Conservation (phyloP, 1,140 invertebrate species). For the Camponotus pennsylvanicus region DNA sequence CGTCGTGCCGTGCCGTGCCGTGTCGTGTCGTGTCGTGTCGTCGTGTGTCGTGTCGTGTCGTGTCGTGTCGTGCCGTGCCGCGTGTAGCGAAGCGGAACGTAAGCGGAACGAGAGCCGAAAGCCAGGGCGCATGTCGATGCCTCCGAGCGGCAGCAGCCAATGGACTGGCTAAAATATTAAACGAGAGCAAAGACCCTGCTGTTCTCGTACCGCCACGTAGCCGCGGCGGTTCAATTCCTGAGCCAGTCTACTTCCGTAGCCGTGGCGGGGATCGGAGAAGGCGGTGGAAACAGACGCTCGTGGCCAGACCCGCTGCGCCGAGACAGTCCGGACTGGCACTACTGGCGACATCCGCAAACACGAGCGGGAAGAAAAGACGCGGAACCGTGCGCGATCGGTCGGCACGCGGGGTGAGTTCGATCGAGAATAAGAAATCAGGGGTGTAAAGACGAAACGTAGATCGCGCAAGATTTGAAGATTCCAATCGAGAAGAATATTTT, state of each 20-base stretch:
- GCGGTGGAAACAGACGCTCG: slow-evolving; percentile 68
- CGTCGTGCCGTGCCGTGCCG: not conserved
- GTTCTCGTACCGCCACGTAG: slow-evolving; percentile 71
- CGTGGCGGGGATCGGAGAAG: not conserved
- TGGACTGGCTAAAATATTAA: slow-evolving; percentile 86
- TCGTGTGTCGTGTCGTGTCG: not conserved
- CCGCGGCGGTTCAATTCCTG: slow-evolving; percentile 74
- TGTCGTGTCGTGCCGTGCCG: not conserved
- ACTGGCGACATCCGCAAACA: slow-evolving; percentile 70
- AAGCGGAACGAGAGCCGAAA: slow-evolving; percentile 37
- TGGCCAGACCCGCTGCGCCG: slow-evolving; percentile 19
- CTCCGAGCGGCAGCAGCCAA: slow-evolving; percentile 79
- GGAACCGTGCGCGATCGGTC: slow-evolving; percentile 15
- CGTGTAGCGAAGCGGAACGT: slow-evolving; percentile 5
- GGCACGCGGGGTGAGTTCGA: slow-evolving; percentile 41
- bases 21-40: not conserved
- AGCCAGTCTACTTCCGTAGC: slow-evolving; percentile 60
- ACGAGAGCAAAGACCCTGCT: slow-evolving; percentile 85
- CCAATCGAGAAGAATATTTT: not conserved
- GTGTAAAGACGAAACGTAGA: not conserved
- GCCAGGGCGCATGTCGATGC: slow-evolving; percentile 82
- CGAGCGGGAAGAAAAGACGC: slow-evolving; percentile 18
- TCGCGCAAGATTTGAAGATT: not conserved
- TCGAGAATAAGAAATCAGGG: not conserved
- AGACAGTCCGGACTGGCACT: slow-evolving; percentile 46